A percentile compares a stretch with the other conserved stretches of the same genome.
These are phyloP conservation scores for Platyrinchus mystaceus DNA, from an alignment of 2,797 vertebrate species.

Conservation along the genomic window DNA sequence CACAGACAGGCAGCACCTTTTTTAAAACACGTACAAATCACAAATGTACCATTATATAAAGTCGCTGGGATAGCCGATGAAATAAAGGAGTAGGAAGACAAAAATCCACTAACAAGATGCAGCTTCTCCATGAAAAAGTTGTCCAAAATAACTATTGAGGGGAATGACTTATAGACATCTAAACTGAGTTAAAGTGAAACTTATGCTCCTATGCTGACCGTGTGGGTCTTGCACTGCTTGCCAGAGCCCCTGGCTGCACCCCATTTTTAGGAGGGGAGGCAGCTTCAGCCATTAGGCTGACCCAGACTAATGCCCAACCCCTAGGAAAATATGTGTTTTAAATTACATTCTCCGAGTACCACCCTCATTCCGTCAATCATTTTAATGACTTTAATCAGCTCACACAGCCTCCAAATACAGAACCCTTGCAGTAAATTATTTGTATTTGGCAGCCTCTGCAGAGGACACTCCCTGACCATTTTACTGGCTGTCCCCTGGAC, in stretches of 20 bases:
- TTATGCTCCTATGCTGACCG: fast-evolving
- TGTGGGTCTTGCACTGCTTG: neutral
- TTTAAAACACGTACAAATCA: neutral
- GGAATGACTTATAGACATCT: fast-evolving
- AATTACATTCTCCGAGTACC: neutral
- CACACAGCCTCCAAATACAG: neutral
- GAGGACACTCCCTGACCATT: neutral
- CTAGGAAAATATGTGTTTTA: neutral
- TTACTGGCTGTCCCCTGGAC: neutral
- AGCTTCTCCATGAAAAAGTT: neutral
- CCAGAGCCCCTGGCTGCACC: neutral
- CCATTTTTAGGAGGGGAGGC: neutral
- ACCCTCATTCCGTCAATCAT: neutral
- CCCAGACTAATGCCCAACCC: neutral
- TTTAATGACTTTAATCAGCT: neutral
- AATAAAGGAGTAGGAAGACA: neutral
- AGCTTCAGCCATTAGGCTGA: neutral
- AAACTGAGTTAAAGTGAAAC: neutral
- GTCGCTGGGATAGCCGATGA: neutral
- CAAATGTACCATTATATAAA: fast-evolving
- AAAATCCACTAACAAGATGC: neutral
- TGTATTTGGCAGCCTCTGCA: neutral
- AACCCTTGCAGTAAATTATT: neutral
- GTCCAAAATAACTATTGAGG: neutral
- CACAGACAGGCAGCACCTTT: neutral